A percentile compares a stretch with the other conserved stretches of the same genome.
phyloP scores from a whole-genome alignment of 2,113 vertebrate species.

The Chelonoidis abingdonii region DNA sequence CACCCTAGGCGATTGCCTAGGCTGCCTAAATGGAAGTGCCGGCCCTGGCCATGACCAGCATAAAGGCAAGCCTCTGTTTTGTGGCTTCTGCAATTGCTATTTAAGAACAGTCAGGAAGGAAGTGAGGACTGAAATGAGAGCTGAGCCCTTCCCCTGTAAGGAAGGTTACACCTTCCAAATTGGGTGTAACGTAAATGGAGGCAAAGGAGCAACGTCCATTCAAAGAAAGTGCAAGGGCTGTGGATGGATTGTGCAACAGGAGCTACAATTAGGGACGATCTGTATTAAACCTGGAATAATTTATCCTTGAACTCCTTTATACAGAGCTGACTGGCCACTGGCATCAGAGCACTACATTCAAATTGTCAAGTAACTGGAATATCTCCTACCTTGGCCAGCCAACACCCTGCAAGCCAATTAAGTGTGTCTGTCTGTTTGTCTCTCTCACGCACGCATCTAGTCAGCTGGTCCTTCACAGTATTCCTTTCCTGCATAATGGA shows the following conservation, averaged over 20 bases:
- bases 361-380: not conserved
- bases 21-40: too few relatives aligned
- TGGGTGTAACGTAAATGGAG: not conserved
- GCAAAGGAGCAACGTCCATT: accelerated
- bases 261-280: not conserved
- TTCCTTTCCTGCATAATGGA: not conserved
- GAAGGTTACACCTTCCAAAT: not conserved
- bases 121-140: not conserved
- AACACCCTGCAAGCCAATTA: not conserved
- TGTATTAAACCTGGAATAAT: not conserved
- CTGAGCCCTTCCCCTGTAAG: not conserved
- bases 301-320: not conserved
- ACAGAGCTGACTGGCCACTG: not conserved
- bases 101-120: not conserved
- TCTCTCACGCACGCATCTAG: accelerated
- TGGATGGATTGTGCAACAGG: not conserved
- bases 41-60: not conserved
- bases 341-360: not conserved
- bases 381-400: not conserved
- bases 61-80: not conserved
- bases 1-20: too few relatives aligned
- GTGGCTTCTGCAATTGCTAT: not conserved
- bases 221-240: not conserved
- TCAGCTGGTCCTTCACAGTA: not conserved
- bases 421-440: not conserved